Conservation (phyloP, 1,140 invertebrate genomes). For the Drosophila sp. region DNA sequence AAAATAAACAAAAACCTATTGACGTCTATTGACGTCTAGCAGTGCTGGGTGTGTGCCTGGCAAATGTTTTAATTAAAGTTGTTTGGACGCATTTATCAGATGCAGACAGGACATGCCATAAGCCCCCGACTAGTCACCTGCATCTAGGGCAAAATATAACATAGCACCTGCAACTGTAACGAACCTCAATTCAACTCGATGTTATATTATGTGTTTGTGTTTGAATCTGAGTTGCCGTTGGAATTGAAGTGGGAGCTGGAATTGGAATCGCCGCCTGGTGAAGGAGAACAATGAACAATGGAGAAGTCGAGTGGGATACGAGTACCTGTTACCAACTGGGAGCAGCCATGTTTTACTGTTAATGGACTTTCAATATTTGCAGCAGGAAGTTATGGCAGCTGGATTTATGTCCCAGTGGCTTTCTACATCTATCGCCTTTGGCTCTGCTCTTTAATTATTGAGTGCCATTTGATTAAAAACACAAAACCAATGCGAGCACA, state of each 20-base stretch:
- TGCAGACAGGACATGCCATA: constrained; percentile 76
- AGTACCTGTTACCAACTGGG: constrained; percentile 9
- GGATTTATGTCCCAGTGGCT: constrained; percentile 66
- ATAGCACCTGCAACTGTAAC: constrained; percentile 43
- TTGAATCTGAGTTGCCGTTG: background rate
- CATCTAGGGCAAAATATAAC: constrained; percentile 6
- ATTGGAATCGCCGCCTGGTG: background rate
- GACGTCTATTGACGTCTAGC: constrained; percentile 61
- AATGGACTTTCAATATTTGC: constrained; percentile 81
- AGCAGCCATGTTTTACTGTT: constrained; percentile 73
- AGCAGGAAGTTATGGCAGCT: constrained; percentile 77
- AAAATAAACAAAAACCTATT: constrained; percentile 72
- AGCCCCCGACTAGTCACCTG: constrained; percentile 28
- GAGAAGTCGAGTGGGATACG: background rate
- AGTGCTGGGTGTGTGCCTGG: constrained; percentile 6
- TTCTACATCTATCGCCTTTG: constrained; percentile 35
- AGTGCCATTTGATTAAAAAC: constrained; percentile 56
- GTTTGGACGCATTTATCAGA: constrained; percentile 77
- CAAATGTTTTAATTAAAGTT: constrained; percentile 80
- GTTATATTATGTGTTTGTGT: background rate
- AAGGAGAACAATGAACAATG: constrained; percentile 29
- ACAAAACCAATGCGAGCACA: constrained; percentile 36
- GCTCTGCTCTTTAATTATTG: constrained; percentile 50
- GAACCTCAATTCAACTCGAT: constrained; percentile 15
- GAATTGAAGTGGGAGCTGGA: background rate